Percentiles rank a stretch among this genome's conserved stretches.
Evolutionary conservation across 2,113 vertebrate genomes (phyloP).

Genomic region (Microtus richardsoni): DNA sequence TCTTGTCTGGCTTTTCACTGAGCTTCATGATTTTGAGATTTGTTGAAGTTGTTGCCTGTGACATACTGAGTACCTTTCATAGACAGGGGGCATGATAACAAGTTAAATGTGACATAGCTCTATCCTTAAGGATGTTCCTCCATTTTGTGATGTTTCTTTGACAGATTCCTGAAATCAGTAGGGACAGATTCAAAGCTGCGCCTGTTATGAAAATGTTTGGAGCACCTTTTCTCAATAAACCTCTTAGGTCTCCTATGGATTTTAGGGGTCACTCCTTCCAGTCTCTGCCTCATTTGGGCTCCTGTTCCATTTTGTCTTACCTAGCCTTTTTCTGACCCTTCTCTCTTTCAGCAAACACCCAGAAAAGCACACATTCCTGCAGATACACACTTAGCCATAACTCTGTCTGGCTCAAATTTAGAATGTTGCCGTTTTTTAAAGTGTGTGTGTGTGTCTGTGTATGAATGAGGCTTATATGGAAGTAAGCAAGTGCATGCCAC

Average conservation of each 20-base stretch:
- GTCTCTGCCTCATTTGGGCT: not conserved
- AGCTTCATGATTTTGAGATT: not conserved
- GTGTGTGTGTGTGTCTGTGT: not conserved
- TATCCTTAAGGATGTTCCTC: not conserved
- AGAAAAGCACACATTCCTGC: not conserved
- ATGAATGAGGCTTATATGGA: not conserved
- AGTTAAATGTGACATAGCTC: not conserved
- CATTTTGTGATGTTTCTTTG: no score
- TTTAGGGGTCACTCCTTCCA: not conserved
- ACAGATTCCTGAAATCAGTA: not conserved
- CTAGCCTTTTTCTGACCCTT: not conserved
- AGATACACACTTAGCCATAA: no score
- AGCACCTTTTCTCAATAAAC: not conserved
- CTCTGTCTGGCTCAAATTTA: not conserved
- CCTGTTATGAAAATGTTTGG: not conserved
- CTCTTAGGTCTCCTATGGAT: not conserved
- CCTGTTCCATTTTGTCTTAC: not conserved
- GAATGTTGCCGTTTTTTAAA: not conserved
- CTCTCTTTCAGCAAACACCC: not conserved
- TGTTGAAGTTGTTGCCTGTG: not conserved
- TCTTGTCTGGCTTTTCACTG: not conserved
- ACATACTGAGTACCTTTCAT: not conserved
- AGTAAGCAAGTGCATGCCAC: not conserved
- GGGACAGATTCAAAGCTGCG: rapidly evolving
- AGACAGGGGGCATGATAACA: not conserved